phyloP scores from a whole-genome alignment of 2,888 invertebrate genomes.

The Baccha elongata region DNA sequence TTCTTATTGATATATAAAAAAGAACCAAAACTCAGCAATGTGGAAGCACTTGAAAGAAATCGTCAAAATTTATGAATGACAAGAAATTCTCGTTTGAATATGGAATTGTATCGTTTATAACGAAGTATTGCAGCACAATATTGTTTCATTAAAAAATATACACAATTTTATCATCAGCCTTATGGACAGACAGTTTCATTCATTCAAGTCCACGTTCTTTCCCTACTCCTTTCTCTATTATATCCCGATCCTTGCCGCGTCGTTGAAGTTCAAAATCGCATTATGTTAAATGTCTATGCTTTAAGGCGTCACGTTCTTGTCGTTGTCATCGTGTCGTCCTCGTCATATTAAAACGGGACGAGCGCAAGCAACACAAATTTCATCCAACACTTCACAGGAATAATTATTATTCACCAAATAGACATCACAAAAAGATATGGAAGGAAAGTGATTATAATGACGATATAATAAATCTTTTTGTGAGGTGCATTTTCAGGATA shows the following conservation, averaged over 20 bases:
- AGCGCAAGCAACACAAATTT: neutral
- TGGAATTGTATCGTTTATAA: too few relatives aligned
- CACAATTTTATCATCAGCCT: too few relatives aligned
- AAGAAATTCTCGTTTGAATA: neutral
- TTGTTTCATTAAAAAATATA: too few relatives aligned
- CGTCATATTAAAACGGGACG: neutral
- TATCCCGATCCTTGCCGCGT: too few relatives aligned
- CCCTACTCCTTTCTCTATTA: too few relatives aligned
- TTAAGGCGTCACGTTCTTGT: neutral
- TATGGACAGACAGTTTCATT: too few relatives aligned
- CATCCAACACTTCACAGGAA: conserved; percentile 5
- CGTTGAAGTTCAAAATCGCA: neutral
- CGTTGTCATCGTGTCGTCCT: neutral
- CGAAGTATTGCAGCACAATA: too few relatives aligned
- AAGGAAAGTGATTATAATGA: too few relatives aligned
- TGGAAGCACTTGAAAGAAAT: neutral
- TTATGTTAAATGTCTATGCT: neutral
- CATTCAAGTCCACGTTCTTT: too few relatives aligned
- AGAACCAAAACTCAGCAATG: neutral
- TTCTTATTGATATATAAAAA: neutral
- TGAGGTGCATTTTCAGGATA: too few relatives aligned
- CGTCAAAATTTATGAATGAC: neutral
- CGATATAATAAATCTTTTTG: too few relatives aligned
- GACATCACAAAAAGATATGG: too few relatives aligned
- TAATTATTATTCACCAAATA: neutral